Percentiles rank a stretch among this genome's conserved stretches.
Evolutionary conservation across 1,140 invertebrate species (phyloP).

Genomic region (Homarus americanus): DNA sequence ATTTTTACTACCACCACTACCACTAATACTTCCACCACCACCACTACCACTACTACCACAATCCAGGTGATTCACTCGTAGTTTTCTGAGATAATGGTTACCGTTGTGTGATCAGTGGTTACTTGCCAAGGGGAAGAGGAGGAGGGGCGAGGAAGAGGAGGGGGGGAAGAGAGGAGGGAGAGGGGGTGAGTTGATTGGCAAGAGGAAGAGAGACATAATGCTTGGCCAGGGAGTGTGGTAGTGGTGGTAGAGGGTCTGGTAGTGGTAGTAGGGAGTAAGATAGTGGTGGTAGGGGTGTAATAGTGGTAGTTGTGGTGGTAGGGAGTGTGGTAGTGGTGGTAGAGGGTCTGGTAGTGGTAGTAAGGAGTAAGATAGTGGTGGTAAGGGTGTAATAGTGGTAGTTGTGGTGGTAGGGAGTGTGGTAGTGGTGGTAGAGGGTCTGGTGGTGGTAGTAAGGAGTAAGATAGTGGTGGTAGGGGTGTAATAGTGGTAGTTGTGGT

Average conservation of each 20-base stretch:
- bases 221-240: not conserved
- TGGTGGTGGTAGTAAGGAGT: too few relatives aligned
- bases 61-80: not conserved
- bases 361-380: too few relatives aligned
- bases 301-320: not conserved
- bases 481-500: too few relatives aligned
- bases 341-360: not conserved
- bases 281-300: not conserved
- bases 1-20: not conserved
- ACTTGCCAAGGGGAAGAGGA: not conserved
- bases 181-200: not conserved
- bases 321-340: not conserved
- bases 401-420: too few relatives aligned
- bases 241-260: not conserved
- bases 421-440: too few relatives aligned
- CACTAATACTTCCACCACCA: not conserved
- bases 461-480: too few relatives aligned
- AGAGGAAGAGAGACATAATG: not conserved
- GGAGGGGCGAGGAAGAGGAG: not conserved
- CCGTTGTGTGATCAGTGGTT: too few relatives aligned
- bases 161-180: not conserved
- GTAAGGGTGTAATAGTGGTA: not conserved
- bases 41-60: not conserved
- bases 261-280: not conserved
- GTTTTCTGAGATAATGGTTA: too few relatives aligned